Evolutionary conservation across 2,113 vertebrate species (phyloP), one percentile per base, ranked within the genome.

Genomic region (Charina bottae): DNA sequence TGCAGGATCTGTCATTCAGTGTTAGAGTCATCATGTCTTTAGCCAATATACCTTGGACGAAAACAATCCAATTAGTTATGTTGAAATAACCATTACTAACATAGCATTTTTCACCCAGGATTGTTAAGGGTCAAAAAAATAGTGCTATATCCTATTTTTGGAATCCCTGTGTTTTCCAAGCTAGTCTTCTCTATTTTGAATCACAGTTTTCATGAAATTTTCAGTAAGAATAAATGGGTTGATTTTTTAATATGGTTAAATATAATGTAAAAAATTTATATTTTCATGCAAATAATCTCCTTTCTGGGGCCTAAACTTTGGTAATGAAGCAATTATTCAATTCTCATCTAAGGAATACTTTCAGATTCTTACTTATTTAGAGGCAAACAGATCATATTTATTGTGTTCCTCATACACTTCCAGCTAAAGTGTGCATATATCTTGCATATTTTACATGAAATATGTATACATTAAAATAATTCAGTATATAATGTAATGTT

Each of bases 201-300:
- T 46, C 92, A 89, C 85, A 92, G 94, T 64, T 87, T 94, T 92
- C 95, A 93, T 94, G 94, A 95, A 93, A 94, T 94, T 95, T 86
- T 89, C 96, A 84, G 89, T 62, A 85, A 33, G 54, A 11, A 90
- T 11, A 85, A 60, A 88, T 54, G 33, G 92, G 37, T 83, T 95
- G 91, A 58, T 93, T 92, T 93, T 94, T 93, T 92, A 59, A 89
- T 95, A 94, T 95, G n/a, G 72, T 95, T 23, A 86, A 92, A 26
- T 89, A 4, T n/a, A 88, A 72, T 94, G 93, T 96, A 91, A 94
- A 95, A 95, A 94, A 95, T 93, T 95, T 78, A 93, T 91, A 15
- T 7, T 49, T 89, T 83, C 49, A 62, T 91, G 94, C 89, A 96
- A 94, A 97, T 17, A 46, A 93, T 90, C 91, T 58, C 92, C 90